Percentiles rank a stretch among this genome's conserved stretches.
These are phyloP conservation scores for Neolamprologus modestus DNA, from an alignment of 2,113 vertebrate genomes.

Conservation along the genomic window DNA sequence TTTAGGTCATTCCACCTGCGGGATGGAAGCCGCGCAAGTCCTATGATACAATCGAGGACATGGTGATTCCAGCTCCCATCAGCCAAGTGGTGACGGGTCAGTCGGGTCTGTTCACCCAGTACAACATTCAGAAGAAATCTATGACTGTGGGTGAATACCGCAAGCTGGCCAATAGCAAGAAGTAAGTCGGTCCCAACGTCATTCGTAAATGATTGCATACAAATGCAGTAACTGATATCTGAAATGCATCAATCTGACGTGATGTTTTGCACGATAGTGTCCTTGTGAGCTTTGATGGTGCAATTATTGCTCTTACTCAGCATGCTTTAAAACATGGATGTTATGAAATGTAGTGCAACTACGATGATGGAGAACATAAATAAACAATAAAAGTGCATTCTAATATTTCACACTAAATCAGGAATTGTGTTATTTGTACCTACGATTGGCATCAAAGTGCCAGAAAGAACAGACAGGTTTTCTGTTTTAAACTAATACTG, in stretches of 20 bases:
- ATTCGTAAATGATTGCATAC: neutral
- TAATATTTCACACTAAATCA: neutral
- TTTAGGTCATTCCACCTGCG: conserved; percentile 75
- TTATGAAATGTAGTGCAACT: neutral
- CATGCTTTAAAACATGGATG: neutral
- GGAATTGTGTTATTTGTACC: neutral
- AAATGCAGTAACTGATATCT: neutral
- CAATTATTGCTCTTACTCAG: neutral
- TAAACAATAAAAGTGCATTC: neutral
- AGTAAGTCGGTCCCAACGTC: conserved; percentile 65
- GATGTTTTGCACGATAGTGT: neutral
- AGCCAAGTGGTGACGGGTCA: conserved; percentile 96
- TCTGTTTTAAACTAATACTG: neutral
- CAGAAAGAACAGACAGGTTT: neutral
- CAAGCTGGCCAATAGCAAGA: conserved; percentile 92
- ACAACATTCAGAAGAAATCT: conserved; percentile 98
- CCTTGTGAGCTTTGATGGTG: neutral
- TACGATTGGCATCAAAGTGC: neutral
- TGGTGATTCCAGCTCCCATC: conserved; percentile 94
- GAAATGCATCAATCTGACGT: neutral
- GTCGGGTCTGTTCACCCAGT: conserved; percentile 95
- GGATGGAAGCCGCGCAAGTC: conserved; percentile 88
- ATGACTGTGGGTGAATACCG: conserved; percentile 93
- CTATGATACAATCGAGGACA: conserved; percentile 91
- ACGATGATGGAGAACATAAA: neutral